Conservation (phyloP, 2,888 invertebrate species). For the Laspeyria flexula region DNA sequence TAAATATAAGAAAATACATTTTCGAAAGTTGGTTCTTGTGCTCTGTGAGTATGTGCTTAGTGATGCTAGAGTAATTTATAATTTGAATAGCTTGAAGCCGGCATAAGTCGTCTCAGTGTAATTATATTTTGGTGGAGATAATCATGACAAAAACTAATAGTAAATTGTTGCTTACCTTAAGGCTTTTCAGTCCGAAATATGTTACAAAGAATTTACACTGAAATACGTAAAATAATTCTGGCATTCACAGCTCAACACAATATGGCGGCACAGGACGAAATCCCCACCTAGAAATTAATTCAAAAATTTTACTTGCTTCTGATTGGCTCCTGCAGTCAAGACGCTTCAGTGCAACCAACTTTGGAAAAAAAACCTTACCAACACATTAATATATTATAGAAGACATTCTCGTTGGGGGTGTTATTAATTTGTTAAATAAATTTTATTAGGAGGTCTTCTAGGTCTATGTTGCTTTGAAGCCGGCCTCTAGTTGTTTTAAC, state of each 20-base stretch:
- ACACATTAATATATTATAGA: constrained; percentile 16
- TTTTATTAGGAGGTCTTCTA: no score
- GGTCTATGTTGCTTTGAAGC: no score
- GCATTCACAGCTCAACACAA: constrained; percentile 84
- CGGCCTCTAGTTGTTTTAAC: no score
- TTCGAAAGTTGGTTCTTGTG: constrained; percentile 16
- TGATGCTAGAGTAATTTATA: constrained; percentile 31
- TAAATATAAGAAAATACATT: constrained; percentile 7
- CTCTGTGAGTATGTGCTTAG: constrained; percentile 26
- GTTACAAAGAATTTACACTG: constrained; percentile 77
- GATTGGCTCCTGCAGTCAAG: constrained; percentile 70
- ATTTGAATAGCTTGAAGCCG: constrained; percentile 23
- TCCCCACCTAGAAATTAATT: constrained; percentile 81
- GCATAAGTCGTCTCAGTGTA: constrained; percentile 29
- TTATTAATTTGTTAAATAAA: background rate
- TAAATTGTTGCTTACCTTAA: constrained; percentile 72
- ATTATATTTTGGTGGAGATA: constrained; percentile 29
- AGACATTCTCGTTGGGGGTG: background rate
- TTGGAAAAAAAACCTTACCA: constrained; percentile 26
- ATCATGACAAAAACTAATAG: constrained; percentile 74
- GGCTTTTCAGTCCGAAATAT: constrained; percentile 75
- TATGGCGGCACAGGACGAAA: constrained; percentile 81
- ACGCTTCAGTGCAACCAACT: constrained; percentile 71
- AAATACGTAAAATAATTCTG: constrained; percentile 69
- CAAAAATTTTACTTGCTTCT: constrained; percentile 69